Conservation (phyloP, 1,140 invertebrate genomes). For the Diachasmimorpha longicaudata region DNA sequence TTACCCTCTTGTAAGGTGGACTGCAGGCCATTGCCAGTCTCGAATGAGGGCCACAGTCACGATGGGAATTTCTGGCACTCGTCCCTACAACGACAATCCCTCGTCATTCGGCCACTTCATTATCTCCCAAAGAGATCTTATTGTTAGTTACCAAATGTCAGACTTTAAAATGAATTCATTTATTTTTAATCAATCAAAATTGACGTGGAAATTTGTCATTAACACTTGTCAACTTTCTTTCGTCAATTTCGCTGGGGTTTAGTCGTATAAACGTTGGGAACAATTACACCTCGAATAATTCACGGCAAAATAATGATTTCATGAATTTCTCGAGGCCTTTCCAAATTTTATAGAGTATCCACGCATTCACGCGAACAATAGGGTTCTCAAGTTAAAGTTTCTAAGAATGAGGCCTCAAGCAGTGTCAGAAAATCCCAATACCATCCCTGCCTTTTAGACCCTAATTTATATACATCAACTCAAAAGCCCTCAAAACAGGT, state of each 20-base stretch:
- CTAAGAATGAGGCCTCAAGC: not conserved
- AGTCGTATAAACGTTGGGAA: not conserved
- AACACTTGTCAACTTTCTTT: no score
- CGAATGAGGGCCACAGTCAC: conserved; percentile 37
- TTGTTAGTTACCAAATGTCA: not conserved
- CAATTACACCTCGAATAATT: not conserved
- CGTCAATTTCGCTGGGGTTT: not conserved
- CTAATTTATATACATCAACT: not conserved
- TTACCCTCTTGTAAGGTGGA: conserved; percentile 82
- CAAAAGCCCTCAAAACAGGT: not conserved
- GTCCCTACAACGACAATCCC: conserved; percentile 32
- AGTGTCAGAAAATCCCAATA: not conserved
- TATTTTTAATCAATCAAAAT: not conserved
- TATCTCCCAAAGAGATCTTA: not conserved
- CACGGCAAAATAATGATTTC: not conserved
- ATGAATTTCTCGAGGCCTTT: not conserved
- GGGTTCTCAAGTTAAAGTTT: no score
- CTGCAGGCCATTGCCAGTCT: conserved; percentile 57
- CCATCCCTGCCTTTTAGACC: not conserved
- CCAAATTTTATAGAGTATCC: not conserved
- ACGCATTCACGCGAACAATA: not conserved
- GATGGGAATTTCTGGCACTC: conserved; percentile 36
- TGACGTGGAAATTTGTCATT: not conserved
- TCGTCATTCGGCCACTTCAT: not conserved
- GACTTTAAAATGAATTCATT: no score